A percentile compares a stretch with the other conserved stretches of the same genome.
Conservation (phyloP, 2,888 invertebrate species). For the Heliconius sara region DNA sequence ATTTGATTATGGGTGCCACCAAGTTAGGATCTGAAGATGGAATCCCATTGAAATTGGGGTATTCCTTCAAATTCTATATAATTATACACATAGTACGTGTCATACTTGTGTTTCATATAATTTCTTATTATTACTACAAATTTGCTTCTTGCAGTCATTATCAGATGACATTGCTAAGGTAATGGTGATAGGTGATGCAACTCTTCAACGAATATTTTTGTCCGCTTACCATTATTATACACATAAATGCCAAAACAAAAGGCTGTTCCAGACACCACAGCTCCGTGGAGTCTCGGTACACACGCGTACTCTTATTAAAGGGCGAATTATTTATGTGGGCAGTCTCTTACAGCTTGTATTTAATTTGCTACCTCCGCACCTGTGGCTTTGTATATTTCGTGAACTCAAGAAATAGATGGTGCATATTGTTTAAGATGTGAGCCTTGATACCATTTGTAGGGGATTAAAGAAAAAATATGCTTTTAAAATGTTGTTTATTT, state of each 20-base stretch:
- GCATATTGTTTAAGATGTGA: conserved; percentile 38
- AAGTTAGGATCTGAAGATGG: too few species aligned
- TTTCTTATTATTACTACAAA: too few species aligned
- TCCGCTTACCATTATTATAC: background rate
- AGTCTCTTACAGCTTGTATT: conserved; percentile 60
- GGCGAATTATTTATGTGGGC: conserved; percentile 67
- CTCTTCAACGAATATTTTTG: background rate
- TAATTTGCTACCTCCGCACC: conserved; percentile 69
- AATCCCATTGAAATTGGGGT: too few species aligned
- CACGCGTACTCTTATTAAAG: conserved; percentile 51
- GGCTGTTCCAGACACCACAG: conserved; percentile 21
- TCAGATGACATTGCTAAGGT: too few species aligned
- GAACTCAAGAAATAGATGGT: conserved; percentile 61
- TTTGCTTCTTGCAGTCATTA: too few species aligned
- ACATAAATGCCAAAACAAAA: background rate
- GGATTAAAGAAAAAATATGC: background rate
- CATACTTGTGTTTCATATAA: too few species aligned
- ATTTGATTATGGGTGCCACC: too few species aligned
- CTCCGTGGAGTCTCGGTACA: conserved; percentile 19
- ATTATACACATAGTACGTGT: too few species aligned
- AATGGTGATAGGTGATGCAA: too few species aligned
- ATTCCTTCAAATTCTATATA: too few species aligned
- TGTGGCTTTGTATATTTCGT: conserved; percentile 75
- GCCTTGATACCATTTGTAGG: conserved; percentile 25
- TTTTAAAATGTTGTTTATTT: background rate